Base-by-base conservation (phyloP, 2,888 invertebrate genomes). In the Silvanus unidentatus region DNA sequence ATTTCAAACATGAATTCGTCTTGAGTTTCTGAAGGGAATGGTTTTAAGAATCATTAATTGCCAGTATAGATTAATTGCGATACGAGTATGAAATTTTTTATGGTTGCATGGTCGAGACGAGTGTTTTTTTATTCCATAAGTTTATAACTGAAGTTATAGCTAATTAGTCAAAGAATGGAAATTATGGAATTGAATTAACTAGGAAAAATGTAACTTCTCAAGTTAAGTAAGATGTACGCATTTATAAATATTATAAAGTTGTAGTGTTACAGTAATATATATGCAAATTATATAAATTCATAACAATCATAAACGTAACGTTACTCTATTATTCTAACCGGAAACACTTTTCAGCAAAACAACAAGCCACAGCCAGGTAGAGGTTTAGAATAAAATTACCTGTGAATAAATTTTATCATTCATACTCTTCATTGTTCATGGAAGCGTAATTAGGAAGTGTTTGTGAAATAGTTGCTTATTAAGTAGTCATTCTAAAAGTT, bases 361-460 rank as follows among this genome's bases (percentile, higher is more conserved):
- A 43, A 42, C 16, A 5, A 29, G 30, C 43, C 39, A 13, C 6
- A 39, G 16, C 4, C 9, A 37, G 10, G 15, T 13, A 37, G 6
- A 37, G 54, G 44, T 50, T n/a, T 40, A 49, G 54, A 54, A 56
- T 51, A 52, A 56, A 51, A 52, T 54, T 58, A 54, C 51, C 51
- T 57, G 55, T 55, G 59, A 59, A 55, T 55, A 50, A 49, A 46
- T 53, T 52, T 59, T 54, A 57, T 56, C 57, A 58, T 57, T 55
- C 49, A 46, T 47, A 49, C 35, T 42, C 42, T 47, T 50, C 52
- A 54, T 55, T 55, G 55, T 55, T 55, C 54, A 48, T 42, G 44
- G 44, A 45, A 49, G 42, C 39, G 53, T 54, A 54, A 53, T 58
- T 58, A 55, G 53, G 50, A 58, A 53, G 53, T 47, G 54, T 57